Percentiles rank a stretch among this genome's conserved stretches.
Evolutionary conservation across 2,113 vertebrate species (phyloP).

Genomic region (Bungarus multicinctus): DNA sequence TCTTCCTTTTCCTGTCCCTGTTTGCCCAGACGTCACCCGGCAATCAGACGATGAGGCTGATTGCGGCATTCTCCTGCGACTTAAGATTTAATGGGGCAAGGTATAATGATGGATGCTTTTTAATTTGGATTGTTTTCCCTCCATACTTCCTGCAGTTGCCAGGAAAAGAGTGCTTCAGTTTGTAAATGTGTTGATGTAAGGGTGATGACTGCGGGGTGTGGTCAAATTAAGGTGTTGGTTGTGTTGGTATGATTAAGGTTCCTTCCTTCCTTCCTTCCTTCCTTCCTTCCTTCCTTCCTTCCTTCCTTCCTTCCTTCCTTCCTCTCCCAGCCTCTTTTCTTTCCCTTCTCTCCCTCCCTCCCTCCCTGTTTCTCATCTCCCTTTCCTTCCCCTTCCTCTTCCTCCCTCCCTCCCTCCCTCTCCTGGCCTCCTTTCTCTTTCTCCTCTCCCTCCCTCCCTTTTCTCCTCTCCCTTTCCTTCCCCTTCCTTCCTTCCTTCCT

Average conservation of each 20-base stretch:
- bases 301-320: fast-evolving
- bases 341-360: too few relatives aligned
- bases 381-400: too few relatives aligned
- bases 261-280: background rate
- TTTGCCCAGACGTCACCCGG: conserved; percentile 46
- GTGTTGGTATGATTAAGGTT: background rate
- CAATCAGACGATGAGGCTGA: background rate
- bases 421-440: too few relatives aligned
- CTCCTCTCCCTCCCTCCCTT: too few relatives aligned
- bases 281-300: too few relatives aligned
- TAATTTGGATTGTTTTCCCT: conserved; percentile 62
- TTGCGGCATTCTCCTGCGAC: fast-evolving
- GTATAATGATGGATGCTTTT: conserved; percentile 62
- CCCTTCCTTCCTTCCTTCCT: too few relatives aligned
- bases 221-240: background rate
- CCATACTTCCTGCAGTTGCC: conserved; percentile 40
- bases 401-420: too few relatives aligned
- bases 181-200: conserved; percentile 1
- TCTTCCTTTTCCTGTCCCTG: conserved; percentile 55
- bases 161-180: conserved; percentile 22
- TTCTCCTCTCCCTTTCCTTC: too few relatives aligned
- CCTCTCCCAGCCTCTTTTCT: too few relatives aligned
- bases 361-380: too few relatives aligned
- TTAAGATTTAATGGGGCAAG: conserved; percentile 65
- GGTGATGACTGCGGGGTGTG: background rate